Base-by-base conservation (phyloP, 2,113 vertebrate species). In the Psammodynastes pulverulentus region DNA sequence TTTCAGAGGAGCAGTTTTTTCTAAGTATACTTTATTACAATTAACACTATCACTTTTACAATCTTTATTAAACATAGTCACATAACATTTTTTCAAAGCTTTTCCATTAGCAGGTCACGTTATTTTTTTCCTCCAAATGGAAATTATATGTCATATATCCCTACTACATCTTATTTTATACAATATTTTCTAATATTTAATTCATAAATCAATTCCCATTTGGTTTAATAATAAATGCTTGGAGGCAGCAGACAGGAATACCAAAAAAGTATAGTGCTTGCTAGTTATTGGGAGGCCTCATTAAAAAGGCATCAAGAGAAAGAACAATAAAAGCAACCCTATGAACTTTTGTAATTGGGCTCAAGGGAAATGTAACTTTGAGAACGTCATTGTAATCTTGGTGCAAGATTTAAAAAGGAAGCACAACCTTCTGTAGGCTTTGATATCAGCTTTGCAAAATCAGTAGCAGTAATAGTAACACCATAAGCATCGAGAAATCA, bases 271-370 rank as follows among this genome's bases (percentile, higher is more conserved):
- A 95, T 94, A 97, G 95, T 94, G 96, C 96, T 95, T 94, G 91
- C 96, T 96, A 95, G 96, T 96, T 96, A 97, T 96, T 93, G 92
- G 96, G 97, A 96, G 96, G 95, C 95, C 97, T 98, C 98, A 98
- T 98, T 98, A 98, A 98, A 98, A 98, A 98, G 96, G 96, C 98
- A 98, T 98, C 97, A 96, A 95, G 97, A 97, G 96, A 96, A 97
- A 96, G 94, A 94, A 97, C 96, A 97, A 97, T 94, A 96, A 97
- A 97, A 97, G 96, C 97, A 97, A 97, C 96, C 97, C 97, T 96
- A 95, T 97, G 97, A 97, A 97, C 97, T 96, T 96, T 94, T 95
- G 94, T 97, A 98, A 98, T 97, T 96, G 96, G 96, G 94, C 97
- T 97, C 97, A 2, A 89, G 97, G 95, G 97, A 89, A 92, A 92